These are phyloP conservation scores for Sturmia bella DNA, from an alignment of 2,888 invertebrate species.

Conservation along the genomic window DNA sequence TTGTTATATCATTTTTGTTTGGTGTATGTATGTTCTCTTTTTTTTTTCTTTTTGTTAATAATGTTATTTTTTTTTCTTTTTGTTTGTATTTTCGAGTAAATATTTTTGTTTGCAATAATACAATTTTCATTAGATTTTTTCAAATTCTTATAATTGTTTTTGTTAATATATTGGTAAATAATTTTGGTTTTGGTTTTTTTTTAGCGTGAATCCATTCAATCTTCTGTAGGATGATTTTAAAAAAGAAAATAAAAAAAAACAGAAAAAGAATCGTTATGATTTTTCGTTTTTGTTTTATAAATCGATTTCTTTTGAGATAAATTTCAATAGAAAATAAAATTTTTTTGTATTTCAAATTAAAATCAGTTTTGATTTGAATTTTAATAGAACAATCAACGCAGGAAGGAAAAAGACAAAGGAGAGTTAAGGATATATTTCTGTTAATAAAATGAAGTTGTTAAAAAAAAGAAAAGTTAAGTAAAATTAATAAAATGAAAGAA, in stretches of 20 bases:
- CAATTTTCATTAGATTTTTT: constrained; percentile 71
- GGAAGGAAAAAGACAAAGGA: constrained; percentile 66
- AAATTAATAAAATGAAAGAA: constrained; percentile 22
- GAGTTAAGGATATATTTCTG: constrained; percentile 54
- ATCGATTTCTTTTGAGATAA: constrained; percentile 42
- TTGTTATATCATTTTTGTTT: constrained; percentile 73
- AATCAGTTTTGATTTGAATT: constrained; percentile 7
- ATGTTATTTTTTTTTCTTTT: constrained; percentile 68
- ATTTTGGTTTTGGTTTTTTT: constrained; percentile 70
- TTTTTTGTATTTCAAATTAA: constrained; percentile 24
- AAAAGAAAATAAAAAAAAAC: constrained; percentile 78
- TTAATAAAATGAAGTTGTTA: constrained; percentile 21
- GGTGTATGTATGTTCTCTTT: constrained; percentile 74
- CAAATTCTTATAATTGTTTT: constrained; percentile 70
- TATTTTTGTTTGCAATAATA: constrained; percentile 70
- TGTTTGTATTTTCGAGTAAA: constrained; percentile 67
- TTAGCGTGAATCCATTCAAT: constrained; percentile 82
- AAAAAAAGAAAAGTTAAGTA: constrained; percentile 1
- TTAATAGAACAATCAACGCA: constrained; percentile 26
- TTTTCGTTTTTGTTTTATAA: constrained; percentile 52
- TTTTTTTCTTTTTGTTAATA: constrained; percentile 74
- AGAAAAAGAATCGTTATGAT: constrained; percentile 70
- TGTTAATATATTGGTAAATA: constrained; percentile 68
- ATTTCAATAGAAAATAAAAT: constrained; percentile 45
- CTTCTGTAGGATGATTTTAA: constrained; percentile 82